phyloP scores from a whole-genome alignment of 2,797 vertebrate genomes.

The Sphenopsis melanotis region DNA sequence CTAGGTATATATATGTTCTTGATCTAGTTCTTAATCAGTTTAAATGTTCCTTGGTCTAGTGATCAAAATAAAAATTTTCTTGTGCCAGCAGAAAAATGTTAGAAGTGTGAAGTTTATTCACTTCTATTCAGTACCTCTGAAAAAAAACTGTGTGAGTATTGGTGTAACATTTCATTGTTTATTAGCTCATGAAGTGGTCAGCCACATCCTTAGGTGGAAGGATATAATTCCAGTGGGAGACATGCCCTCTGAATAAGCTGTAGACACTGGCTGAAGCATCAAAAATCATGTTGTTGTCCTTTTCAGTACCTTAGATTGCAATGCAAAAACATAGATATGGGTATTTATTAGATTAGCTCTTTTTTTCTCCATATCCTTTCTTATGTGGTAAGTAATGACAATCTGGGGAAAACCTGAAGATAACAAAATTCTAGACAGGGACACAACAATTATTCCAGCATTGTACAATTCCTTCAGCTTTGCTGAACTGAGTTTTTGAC shows the following conservation, averaged over 20 bases:
- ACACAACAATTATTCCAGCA: background rate
- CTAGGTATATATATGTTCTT: background rate
- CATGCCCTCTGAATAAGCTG: background rate
- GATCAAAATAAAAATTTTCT: background rate
- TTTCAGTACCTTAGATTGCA: background rate
- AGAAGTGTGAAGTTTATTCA: background rate
- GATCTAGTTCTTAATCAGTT: background rate
- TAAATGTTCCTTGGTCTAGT: background rate
- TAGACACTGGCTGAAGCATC: background rate
- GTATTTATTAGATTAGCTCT: background rate
- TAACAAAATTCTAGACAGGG: background rate
- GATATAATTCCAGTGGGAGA: background rate
- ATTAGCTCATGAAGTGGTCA: background rate
- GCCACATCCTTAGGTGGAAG: background rate
- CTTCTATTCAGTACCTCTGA: background rate
- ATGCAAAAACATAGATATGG: background rate
- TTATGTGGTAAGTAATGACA: background rate
- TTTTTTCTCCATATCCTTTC: background rate
- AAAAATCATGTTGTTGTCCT: background rate
- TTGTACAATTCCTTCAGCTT: background rate
- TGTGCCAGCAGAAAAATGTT: background rate
- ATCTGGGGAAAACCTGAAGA: background rate
- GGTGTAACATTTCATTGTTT: rapidly evolving
- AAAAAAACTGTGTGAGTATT: background rate
- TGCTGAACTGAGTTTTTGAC: background rate